Conservation (phyloP, 2,113 vertebrate genomes). For the Narcine bancroftii region DNA sequence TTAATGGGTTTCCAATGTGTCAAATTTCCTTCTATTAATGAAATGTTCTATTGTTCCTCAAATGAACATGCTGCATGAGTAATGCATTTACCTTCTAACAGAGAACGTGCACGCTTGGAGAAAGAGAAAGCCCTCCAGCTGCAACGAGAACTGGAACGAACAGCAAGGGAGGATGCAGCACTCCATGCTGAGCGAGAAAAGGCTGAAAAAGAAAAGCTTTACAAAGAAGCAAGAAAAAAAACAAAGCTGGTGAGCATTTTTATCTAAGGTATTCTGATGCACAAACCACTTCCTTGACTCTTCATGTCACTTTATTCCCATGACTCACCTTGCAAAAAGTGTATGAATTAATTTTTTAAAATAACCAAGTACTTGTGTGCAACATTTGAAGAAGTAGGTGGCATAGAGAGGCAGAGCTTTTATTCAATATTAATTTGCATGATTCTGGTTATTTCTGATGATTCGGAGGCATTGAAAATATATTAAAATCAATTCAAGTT, state of each 20-base stretch:
- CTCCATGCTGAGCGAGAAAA: not conserved
- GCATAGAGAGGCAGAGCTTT: too few species aligned
- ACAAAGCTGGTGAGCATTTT: not conserved
- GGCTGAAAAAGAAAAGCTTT: not conserved
- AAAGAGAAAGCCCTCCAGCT: slow-evolving; percentile 6
- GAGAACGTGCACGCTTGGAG: slow-evolving; percentile 20
- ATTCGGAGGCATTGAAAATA: too few species aligned
- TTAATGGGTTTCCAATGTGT: not conserved
- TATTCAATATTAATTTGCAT: too few species aligned
- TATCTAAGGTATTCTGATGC: not conserved
- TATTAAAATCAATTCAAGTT: too few species aligned
- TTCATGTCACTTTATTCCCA: not conserved
- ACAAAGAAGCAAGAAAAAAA: not conserved
- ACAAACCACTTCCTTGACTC: too few species aligned
- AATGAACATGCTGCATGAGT: not conserved
- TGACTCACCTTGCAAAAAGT: not conserved
- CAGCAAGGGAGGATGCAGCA: slow-evolving; percentile 27
- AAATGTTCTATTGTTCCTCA: not conserved
- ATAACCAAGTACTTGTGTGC: too few species aligned
- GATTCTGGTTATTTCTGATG: too few species aligned
- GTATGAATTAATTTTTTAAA: too few species aligned
- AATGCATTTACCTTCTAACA: not conserved
- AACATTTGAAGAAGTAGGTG: too few species aligned
- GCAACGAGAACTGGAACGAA: slow-evolving; percentile 28
- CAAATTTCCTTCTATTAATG: not conserved